Evolutionary conservation across 2,797 vertebrate genomes (phyloP).

Genomic region (Micropoecilia bifurca): DNA sequence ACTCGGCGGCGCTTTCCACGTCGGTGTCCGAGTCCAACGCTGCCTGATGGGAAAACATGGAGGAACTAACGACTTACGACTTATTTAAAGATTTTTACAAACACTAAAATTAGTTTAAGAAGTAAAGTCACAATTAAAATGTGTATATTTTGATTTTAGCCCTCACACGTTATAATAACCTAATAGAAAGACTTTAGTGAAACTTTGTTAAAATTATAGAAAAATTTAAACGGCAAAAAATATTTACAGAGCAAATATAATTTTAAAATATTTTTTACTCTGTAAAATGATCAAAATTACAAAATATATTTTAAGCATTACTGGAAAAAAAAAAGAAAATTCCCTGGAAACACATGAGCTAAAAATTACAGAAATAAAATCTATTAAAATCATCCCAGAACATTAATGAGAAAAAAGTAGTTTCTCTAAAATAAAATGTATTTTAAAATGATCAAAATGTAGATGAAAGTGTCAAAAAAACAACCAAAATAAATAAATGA

Average conservation of each 20-base stretch:
- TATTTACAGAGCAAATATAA: background rate
- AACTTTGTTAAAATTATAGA: background rate
- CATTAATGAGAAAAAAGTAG: background rate
- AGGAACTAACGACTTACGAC: background rate
- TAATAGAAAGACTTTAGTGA: background rate
- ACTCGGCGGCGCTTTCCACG: background rate
- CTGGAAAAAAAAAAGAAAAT: background rate
- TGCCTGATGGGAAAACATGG: constrained; percentile 20
- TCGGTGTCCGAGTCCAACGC: constrained; percentile 14
- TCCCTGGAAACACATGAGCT: background rate
- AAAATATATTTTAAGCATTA: background rate
- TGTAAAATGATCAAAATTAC: background rate
- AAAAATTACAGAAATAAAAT: background rate
- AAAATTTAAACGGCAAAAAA: background rate
- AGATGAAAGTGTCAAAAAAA: background rate
- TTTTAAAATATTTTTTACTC: too few relatives aligned
- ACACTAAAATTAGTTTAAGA: background rate
- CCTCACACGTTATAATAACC: background rate
- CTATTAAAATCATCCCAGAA: background rate
- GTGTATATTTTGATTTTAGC: background rate
- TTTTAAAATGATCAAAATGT: background rate
- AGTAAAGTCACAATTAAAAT: background rate
- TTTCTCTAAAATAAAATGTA: background rate
- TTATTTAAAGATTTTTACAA: background rate
- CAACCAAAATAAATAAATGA: background rate